Conservation (phyloP, 1,140 invertebrate species). For the Lasioglossum baleicum region DNA sequence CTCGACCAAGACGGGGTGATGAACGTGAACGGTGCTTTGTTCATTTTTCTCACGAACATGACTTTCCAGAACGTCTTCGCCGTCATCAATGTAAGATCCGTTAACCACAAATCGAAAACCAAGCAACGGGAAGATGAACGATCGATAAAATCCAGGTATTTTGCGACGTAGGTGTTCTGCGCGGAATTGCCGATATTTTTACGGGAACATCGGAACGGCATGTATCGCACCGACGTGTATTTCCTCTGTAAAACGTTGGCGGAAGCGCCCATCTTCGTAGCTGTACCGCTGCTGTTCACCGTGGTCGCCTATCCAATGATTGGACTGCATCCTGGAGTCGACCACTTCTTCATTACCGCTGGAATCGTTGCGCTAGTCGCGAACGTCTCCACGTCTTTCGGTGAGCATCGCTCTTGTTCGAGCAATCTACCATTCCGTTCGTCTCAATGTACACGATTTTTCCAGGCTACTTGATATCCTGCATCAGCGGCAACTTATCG, state of each 20-base stretch:
- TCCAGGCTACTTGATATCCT: conserved; percentile 94
- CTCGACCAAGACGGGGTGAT: conserved; percentile 93
- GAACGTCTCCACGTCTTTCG: conserved; percentile 95
- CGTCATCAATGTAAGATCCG: conserved; percentile 89
- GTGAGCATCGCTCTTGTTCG: conserved; percentile 79
- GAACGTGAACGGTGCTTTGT: conserved; percentile 98
- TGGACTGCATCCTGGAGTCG: conserved; percentile 86
- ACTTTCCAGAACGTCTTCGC: conserved; percentile 95
- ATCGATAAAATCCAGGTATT: background rate
- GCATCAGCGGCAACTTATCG: conserved; percentile 87
- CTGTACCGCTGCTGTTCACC: conserved; percentile 91
- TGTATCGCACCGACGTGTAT: conserved; percentile 96
- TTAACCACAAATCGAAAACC: background rate
- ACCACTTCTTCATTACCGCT: conserved; percentile 88
- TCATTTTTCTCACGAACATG: conserved; percentile 95
- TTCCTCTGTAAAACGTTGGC: conserved; percentile 95
- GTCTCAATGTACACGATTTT: background rate
- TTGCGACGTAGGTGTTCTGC: conserved; percentile 90
- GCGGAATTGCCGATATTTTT: conserved; percentile 95
- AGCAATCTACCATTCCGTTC: too few species aligned
- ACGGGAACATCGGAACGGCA: conserved; percentile 93
- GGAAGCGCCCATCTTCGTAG: conserved; percentile 90
- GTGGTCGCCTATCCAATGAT: conserved; percentile 93
- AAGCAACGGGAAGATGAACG: too few species aligned
- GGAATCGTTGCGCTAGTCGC: conserved; percentile 90